A percentile compares a stretch with the other conserved stretches of the same genome.
Conservation (phyloP, 2,888 invertebrate genomes). For the Eledone cirrhosa region DNA sequence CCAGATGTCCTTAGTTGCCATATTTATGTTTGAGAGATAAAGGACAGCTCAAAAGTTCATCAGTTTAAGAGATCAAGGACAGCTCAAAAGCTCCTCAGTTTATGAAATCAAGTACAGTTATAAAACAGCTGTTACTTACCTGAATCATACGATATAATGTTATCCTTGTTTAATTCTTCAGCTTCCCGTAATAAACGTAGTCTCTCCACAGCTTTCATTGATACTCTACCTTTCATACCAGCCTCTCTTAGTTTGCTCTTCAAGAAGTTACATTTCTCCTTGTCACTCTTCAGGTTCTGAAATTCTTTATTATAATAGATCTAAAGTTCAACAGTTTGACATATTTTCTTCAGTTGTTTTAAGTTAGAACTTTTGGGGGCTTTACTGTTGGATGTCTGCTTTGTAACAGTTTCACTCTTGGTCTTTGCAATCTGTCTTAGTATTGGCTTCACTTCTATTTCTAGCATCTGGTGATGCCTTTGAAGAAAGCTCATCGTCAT, state of each 20-base stretch:
- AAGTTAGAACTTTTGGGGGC: not conserved
- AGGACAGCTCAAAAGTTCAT: no score
- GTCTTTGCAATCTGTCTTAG: no score
- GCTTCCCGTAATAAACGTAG: slow-evolving; percentile 17
- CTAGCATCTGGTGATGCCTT: no score
- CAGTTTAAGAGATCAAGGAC: no score
- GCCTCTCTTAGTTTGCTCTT: not conserved
- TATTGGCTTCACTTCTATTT: no score
- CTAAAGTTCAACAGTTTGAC: not conserved
- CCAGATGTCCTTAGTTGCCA: no score
- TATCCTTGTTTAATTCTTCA: not conserved
- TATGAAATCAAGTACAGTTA: no score
- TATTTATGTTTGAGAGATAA: no score
- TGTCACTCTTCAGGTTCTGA: not conserved
- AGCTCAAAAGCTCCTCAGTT: no score
- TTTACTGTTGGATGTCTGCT: no score
- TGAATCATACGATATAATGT: slow-evolving; percentile 20
- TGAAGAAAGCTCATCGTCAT: no score
- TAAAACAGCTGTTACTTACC: not conserved
- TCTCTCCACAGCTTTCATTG: slow-evolving; percentile 21
- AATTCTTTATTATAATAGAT: slow-evolving; percentile 25
- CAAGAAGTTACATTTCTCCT: not conserved
- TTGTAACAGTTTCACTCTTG: no score
- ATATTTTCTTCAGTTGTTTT: not conserved
- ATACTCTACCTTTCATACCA: slow-evolving; percentile 20